Evolutionary conservation across 2,888 invertebrate species (phyloP).

Genomic region (Stramonita haemastoma): DNA sequence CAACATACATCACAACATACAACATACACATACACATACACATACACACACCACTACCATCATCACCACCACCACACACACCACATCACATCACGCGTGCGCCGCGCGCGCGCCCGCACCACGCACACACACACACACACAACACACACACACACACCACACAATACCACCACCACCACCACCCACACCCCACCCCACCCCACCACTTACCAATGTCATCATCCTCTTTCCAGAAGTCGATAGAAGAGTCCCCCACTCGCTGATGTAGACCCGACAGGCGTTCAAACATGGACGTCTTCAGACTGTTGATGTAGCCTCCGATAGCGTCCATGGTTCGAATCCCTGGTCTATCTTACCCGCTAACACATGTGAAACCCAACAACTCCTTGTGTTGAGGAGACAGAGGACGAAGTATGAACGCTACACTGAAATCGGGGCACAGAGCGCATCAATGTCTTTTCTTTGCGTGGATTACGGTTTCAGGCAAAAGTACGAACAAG

Average conservation of each 20-base stretch:
- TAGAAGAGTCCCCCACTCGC: constrained; percentile 29
- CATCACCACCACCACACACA: neutral
- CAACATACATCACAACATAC: neutral
- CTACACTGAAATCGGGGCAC: too few relatives aligned
- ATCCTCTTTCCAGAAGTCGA: constrained; percentile 30
- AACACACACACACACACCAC: neutral
- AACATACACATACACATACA: neutral
- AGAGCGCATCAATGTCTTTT: too few relatives aligned
- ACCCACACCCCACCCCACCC: neutral
- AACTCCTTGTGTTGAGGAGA: too few relatives aligned
- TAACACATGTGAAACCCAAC: too few relatives aligned
- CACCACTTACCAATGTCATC: constrained; percentile 18
- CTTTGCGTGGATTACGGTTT: too few relatives aligned
- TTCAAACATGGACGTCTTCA: constrained; percentile 21
- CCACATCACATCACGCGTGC: neutral
- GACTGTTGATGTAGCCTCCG: constrained; percentile 28
- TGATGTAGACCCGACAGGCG: constrained; percentile 36
- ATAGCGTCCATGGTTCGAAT: constrained; percentile 11
- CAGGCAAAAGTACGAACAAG: too few relatives aligned
- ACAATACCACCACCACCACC: neutral
- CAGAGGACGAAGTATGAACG: too few relatives aligned
- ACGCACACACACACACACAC: neutral
- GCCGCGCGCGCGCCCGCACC: too few relatives aligned
- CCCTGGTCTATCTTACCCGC: too few relatives aligned
- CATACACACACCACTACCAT: neutral